phyloP scores from a whole-genome alignment of 2,113 vertebrate genomes.

The Anolis sagrei region DNA sequence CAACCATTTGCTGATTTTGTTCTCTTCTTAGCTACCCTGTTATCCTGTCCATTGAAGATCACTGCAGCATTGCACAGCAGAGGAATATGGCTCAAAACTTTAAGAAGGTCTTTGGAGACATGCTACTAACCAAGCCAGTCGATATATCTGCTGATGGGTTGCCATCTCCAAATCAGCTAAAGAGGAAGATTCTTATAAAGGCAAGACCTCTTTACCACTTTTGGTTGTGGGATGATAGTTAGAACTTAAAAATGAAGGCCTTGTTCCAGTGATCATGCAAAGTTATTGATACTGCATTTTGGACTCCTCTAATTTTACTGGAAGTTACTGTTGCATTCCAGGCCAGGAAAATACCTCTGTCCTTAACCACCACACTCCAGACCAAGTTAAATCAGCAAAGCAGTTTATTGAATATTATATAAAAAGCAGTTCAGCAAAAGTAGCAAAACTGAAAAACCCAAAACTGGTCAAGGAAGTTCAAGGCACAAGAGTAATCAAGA shows the following conservation, averaged over 20 bases:
- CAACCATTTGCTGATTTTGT: background rate
- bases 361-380: too few species aligned
- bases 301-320: background rate
- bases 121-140: slow-evolving; percentile 94
- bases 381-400: too few species aligned
- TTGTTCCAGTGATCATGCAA: background rate
- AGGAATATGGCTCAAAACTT: slow-evolving; percentile 95
- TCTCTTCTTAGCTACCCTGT: slow-evolving; percentile 84
- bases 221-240: background rate
- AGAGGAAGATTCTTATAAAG: slow-evolving; percentile 98
- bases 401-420: too few species aligned
- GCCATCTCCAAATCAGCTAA: slow-evolving; percentile 95
- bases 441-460: too few species aligned
- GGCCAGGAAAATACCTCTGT: too few species aligned
- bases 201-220: slow-evolving; percentile 63
- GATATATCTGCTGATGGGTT: slow-evolving; percentile 93
- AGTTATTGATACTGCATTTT: background rate
- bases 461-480: too few species aligned
- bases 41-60: slow-evolving; percentile 97
- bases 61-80: slow-evolving; percentile 98
- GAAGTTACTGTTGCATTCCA: too few species aligned
- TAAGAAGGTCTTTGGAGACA: slow-evolving; percentile 96
- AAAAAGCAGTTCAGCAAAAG: too few species aligned
- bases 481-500: too few species aligned
- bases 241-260: background rate